Evolutionary conservation across 1,140 invertebrate species (phyloP).

Genomic region (Drosophila micromelanica): DNA sequence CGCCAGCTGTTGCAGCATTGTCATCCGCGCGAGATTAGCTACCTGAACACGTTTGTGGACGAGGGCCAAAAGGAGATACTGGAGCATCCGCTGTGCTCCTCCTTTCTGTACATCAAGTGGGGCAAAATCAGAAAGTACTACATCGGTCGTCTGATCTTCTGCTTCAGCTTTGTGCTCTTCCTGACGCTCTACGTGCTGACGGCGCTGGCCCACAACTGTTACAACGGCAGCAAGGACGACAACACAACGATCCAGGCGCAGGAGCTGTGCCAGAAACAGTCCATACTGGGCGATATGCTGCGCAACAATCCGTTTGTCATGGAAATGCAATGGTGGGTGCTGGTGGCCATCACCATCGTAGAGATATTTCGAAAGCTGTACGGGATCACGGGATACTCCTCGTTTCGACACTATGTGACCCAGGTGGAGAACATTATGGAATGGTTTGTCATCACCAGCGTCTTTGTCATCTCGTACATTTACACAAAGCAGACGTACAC

Average conservation of each 20-base stretch:
- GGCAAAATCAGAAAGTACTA: slow-evolving; percentile 95
- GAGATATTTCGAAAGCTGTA: slow-evolving; percentile 91
- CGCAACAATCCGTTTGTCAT: slow-evolving; percentile 89
- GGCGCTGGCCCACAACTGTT: slow-evolving; percentile 91
- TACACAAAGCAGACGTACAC: slow-evolving; percentile 90
- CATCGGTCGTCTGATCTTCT: slow-evolving; percentile 91
- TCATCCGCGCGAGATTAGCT: slow-evolving; percentile 91
- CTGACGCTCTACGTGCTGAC: slow-evolving; percentile 91
- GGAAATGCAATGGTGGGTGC: slow-evolving; percentile 91
- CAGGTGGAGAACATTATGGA: slow-evolving; percentile 93
- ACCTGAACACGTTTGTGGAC: slow-evolving; percentile 92
- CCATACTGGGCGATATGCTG: slow-evolving; percentile 89
- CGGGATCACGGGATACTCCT: slow-evolving; percentile 90
- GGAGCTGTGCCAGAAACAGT: slow-evolving; percentile 90
- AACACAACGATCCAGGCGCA: slow-evolving; percentile 88
- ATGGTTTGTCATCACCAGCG: slow-evolving; percentile 92
- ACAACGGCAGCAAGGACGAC: slow-evolving; percentile 90
- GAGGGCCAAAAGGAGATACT: slow-evolving; percentile 93
- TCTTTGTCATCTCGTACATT: slow-evolving; percentile 92
- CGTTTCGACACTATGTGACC: slow-evolving; percentile 90
- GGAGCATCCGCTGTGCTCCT: slow-evolving; percentile 92
- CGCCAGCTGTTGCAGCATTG: slow-evolving; percentile 91
- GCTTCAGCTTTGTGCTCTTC: slow-evolving; percentile 91
- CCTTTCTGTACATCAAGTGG: slow-evolving; percentile 94
- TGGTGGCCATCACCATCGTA: slow-evolving; percentile 89